Percentiles rank a stretch among this genome's conserved stretches.
Conservation (phyloP, 2,113 vertebrate species). For the Epinephelus cyanopodus region DNA sequence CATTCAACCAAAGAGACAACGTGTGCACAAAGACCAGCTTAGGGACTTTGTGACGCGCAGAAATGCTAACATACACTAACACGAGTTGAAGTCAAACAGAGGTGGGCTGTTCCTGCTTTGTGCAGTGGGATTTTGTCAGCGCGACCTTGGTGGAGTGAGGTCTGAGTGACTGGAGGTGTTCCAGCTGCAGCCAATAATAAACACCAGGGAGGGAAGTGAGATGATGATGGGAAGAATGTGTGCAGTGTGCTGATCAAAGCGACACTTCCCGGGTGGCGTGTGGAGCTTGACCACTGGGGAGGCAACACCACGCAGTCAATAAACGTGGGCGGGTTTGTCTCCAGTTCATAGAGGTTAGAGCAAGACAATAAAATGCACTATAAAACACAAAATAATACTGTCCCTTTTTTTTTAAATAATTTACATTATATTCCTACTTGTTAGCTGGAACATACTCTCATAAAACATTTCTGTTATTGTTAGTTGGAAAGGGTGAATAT, state of each 20-base stretch:
- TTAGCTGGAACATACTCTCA: background rate
- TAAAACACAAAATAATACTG: background rate
- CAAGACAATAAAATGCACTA: slow-evolving; percentile 7
- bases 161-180: slow-evolving; percentile 60
- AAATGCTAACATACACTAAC: background rate
- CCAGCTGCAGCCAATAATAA: slow-evolving; percentile 76
- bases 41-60: background rate
- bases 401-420: background rate
- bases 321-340: slow-evolving; percentile 42
- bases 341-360: slow-evolving; percentile 27
- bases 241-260: slow-evolving; percentile 76
- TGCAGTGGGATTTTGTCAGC: slow-evolving; percentile 52
- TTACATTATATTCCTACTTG: background rate
- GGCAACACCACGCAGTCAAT: slow-evolving; percentile 46
- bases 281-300: slow-evolving; percentile 60
- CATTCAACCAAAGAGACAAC: background rate
- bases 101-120: slow-evolving; percentile 36
- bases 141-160: slow-evolving; percentile 59
- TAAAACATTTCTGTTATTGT: background rate
- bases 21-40: background rate
- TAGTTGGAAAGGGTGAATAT: background rate
- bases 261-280: slow-evolving; percentile 45
- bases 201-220: slow-evolving; percentile 67
- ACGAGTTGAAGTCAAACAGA: slow-evolving; percentile 38
- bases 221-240: slow-evolving; percentile 76